Base-by-base conservation (phyloP, 2,113 vertebrate species). In the Drymodes brunneopygia region DNA sequence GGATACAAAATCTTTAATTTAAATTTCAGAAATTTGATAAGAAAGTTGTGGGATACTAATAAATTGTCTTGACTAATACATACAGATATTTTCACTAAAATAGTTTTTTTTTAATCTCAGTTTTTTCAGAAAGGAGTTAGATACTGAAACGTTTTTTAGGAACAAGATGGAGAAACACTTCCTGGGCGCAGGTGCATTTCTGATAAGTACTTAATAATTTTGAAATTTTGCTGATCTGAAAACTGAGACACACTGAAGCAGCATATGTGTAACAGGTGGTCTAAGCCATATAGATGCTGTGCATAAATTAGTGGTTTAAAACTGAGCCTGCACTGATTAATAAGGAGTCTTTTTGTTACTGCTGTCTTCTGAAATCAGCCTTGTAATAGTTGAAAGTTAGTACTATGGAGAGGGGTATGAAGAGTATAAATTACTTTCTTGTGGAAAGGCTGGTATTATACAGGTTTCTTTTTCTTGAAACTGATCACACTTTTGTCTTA, bases 231-330 rank as follows among this genome's bases (percentile, higher is more conserved):
- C 67, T 75, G 48, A 22, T 86, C 73, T 94, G 79, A 88, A 93
- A 95, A 92, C 60, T 45, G 78, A 81, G 58, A 60, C 36, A 79
- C 61, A 80, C 9, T 93, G 90, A 60, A 85, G 79, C 36, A 92
- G 33, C 90, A 62, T 93, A 75, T 94, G 95, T 91, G 17, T 70
- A 96, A 72, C 92, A 96, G 91, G 93, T 95, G 94, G 92, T 84
- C 72, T 95, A 57, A 95, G 89, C 78, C 44, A 12, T 81, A 57
- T 40, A 69, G 86, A 82, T 92, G 74, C 48, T 96, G 25, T 87
- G 86, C 70, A 60, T 82, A 88, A 96, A 94, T 95, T 96, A 91
- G 31, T 72, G 45, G 15, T 89, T 96, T 96, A 78, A 92, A 96
- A 87, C 50, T 80, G 87, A 95, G 48, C 58, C 81, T 83, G 48